Evolutionary conservation across 1,140 invertebrate genomes (phyloP).

Genomic region (Carposina sasakii): DNA sequence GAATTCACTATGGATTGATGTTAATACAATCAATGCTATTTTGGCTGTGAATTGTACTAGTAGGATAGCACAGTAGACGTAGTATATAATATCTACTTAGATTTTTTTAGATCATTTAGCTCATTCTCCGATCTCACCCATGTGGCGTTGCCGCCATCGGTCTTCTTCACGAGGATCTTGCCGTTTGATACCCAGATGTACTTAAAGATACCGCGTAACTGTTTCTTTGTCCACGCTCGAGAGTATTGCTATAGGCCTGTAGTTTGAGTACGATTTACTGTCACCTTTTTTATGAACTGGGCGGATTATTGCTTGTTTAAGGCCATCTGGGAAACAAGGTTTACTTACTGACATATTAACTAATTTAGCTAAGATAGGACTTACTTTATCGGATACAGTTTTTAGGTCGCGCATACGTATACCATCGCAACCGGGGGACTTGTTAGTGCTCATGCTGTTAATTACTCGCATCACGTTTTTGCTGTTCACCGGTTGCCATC

Average conservation of each 20-base stretch:
- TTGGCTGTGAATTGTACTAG: too few relatives aligned
- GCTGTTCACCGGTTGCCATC: conserved; percentile 1
- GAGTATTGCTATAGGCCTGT: conserved; percentile 8
- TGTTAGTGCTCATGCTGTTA: not conserved
- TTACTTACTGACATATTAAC: conserved; percentile 5
- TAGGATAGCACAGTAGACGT: too few relatives aligned
- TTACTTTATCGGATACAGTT: not conserved
- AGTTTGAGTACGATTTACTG: not conserved
- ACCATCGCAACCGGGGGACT: conserved; percentile 2
- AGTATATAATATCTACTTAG: too few relatives aligned
- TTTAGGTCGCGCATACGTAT: conserved; percentile 6
- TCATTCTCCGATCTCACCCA: conserved; percentile 5
- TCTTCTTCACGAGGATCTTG: not conserved
- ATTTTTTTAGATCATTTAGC: not conserved
- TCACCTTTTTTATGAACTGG: conserved; percentile 11
- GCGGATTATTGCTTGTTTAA: conserved; percentile 5
- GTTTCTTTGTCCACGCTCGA: conserved; percentile 3
- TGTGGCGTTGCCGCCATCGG: not conserved
- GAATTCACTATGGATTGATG: too few relatives aligned
- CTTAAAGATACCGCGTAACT: not conserved
- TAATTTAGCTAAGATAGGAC: not conserved
- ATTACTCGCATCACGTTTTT: not conserved
- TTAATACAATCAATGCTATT: too few relatives aligned
- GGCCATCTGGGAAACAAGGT: not conserved
- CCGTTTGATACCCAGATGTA: conserved; percentile 3